Evolutionary conservation across 2,888 invertebrate species (phyloP).

Genomic region (Zele albiditarsus): DNA sequence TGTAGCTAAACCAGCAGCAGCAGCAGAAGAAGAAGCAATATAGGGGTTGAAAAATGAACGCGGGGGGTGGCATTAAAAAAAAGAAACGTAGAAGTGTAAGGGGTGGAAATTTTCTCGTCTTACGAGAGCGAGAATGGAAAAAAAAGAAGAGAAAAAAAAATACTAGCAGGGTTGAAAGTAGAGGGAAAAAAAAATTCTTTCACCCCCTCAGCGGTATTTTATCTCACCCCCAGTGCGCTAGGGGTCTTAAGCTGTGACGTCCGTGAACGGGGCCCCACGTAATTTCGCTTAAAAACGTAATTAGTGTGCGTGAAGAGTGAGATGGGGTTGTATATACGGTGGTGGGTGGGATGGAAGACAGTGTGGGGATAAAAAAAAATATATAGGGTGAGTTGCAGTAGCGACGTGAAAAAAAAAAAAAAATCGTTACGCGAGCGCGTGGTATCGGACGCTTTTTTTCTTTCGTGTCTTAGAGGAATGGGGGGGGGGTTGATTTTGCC

Average conservation of each 20-base stretch:
- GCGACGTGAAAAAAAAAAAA: conserved; percentile 49
- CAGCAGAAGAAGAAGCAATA: conserved; percentile 31
- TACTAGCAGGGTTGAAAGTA: conserved; percentile 37
- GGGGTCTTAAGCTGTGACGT: conserved; percentile 32
- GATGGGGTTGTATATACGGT: conserved; percentile 65
- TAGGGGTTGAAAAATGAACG: conserved; percentile 58
- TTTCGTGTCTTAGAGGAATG: conserved; percentile 19
- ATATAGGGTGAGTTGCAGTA: conserved; percentile 42
- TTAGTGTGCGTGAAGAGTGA: conserved; percentile 64
- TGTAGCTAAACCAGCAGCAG: conserved; percentile 3
- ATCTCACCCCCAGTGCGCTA: conserved; percentile 39
- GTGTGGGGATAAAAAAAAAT: conserved; percentile 17
- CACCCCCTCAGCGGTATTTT: conserved; percentile 50
- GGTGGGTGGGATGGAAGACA: conserved; percentile 59
- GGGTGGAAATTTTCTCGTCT: conserved; percentile 44
- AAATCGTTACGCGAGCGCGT: conserved; percentile 54
- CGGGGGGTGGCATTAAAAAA: conserved; percentile 66
- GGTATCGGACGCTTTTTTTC: conserved; percentile 38
- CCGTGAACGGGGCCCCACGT: conserved; percentile 62
- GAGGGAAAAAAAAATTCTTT: conserved; percentile 33
- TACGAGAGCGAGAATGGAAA: background rate
- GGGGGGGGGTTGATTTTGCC: conserved; percentile 33
- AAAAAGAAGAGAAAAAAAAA: background rate
- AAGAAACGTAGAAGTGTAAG: conserved; percentile 63
- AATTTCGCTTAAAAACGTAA: conserved; percentile 72